Evolutionary conservation across 2,888 invertebrate species (phyloP), one percentile per base, ranked within the genome.

Genomic region (Celastrina argiolus): DNA sequence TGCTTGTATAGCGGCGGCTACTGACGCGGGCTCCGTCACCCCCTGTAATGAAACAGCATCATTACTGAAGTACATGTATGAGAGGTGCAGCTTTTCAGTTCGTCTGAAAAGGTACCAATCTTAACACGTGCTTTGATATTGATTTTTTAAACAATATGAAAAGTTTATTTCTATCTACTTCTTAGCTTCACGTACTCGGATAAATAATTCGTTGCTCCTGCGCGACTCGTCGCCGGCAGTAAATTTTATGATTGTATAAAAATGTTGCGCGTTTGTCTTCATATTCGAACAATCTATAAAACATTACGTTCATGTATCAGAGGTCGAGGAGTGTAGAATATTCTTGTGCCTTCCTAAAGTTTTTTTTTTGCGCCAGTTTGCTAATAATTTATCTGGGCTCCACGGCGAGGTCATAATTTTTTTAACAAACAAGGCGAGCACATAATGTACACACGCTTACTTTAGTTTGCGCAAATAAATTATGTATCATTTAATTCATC

Each of bases 401-500:
- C 2, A 36, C n/a, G 6, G 51, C 8, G 16, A 51, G 22, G 51
- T 51, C 14, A 26, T 51, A 59, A 16, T 18, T 36, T 61, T 36
- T 61, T 12, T 18, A 22, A 22, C 34, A 16, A 61, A 36, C 34
- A 14, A 36, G 5, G 61, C 36, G 36, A 36, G 61, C 28, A 61
- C 61, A 39, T 18, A 12, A 22, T 56, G 36, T 36, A 36, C 10
- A 10, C 22, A 36, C 10, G 12, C 22, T 12, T 39, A 39, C 12
- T 61, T 22, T 36, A 61, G 14, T 61, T 61, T 36, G 61, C 14
- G 59, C 31, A 22, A 36, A 36, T 51, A 56, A 51, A 68, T 70
- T 67, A 65, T 69, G 66, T 64, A 63, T 72, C 71, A 76, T 76
- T 78, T 75, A 78, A 77, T 78, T 78, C 74, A 76, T 75, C 74